Evolutionary conservation across 2,113 vertebrate genomes (phyloP).

Genomic region (Xiphorhynchus elegans): DNA sequence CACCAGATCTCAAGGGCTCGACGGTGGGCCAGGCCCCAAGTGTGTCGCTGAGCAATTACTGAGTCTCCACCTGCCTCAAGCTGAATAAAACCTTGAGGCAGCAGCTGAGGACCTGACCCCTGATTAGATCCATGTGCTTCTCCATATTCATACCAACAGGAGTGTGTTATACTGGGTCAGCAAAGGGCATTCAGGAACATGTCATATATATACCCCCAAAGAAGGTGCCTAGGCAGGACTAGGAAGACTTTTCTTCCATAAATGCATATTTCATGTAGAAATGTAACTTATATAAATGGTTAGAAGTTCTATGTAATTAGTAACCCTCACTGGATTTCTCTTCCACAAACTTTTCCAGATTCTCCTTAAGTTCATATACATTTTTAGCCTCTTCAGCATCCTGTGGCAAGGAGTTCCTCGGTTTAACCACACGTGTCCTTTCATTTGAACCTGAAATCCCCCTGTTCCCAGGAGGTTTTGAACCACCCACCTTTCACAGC

Average conservation of each 20-base stretch:
- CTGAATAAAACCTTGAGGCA: constrained; percentile 38
- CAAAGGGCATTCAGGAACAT: constrained; percentile 14
- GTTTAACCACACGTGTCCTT: background rate
- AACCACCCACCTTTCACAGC: background rate
- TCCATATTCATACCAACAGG: constrained; percentile 51
- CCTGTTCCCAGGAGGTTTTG: background rate
- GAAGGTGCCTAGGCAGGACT: background rate
- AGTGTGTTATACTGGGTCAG: background rate
- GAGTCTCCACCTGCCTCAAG: background rate
- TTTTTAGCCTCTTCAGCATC: background rate
- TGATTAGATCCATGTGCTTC: constrained; percentile 13
- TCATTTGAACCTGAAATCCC: background rate
- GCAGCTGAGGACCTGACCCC: constrained; percentile 49
- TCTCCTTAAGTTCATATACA: background rate
- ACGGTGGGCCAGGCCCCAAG: constrained; percentile 44
- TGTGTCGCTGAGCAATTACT: constrained; percentile 16
- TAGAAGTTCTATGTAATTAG: background rate
- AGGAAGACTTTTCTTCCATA: background rate
- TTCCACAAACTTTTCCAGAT: constrained; percentile 6
- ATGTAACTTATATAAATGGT: background rate
- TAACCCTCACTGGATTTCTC: background rate
- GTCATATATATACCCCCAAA: background rate
- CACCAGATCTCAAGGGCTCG: constrained; percentile 18
- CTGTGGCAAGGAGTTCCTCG: background rate
- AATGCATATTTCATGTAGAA: constrained; percentile 8